Evolutionary conservation across 2,797 vertebrate genomes (phyloP).

Genomic region (Iguana delicatissima): DNA sequence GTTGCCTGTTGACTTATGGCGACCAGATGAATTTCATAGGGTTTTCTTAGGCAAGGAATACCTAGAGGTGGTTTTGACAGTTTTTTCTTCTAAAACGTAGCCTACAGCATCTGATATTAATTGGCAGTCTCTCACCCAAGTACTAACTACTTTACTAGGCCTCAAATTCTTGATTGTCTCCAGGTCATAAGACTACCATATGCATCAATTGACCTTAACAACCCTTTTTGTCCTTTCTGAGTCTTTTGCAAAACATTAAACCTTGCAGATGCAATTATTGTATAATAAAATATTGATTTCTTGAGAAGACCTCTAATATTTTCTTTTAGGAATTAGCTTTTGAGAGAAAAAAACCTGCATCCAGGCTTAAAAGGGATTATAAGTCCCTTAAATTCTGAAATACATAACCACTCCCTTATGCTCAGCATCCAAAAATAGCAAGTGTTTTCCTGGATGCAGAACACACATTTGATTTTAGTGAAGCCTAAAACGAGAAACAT

Average conservation of each 20-base stretch:
- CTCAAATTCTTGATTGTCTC: constrained; percentile 75
- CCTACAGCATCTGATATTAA: no score
- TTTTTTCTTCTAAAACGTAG: no score
- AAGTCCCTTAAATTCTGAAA: constrained; percentile 67
- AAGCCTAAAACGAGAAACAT: background rate
- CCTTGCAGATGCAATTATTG: constrained; percentile 82
- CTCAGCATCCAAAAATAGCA: constrained; percentile 26
- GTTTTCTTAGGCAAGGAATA: no score
- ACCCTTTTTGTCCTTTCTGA: constrained; percentile 73
- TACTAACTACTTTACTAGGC: constrained; percentile 63
- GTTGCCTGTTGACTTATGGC: no score
- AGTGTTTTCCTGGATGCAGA: constrained; percentile 14
- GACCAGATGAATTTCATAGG: no score
- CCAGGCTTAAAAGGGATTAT: constrained; percentile 73
- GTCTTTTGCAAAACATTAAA: constrained; percentile 77
- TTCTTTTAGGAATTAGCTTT: constrained; percentile 81
- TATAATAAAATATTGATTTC: constrained; percentile 85
- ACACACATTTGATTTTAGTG: constrained; percentile 12
- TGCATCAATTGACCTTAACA: constrained; percentile 74
- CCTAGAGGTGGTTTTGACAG: no score
- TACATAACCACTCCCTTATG: constrained; percentile 38
- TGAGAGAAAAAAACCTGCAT: constrained; percentile 78
- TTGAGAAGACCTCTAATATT: constrained; percentile 77
- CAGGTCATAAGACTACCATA: constrained; percentile 74
- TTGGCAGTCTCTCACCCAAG: no score